Percentiles rank a stretch among this genome's conserved stretches.
Evolutionary conservation across 1,140 invertebrate genomes (phyloP).

Genomic region (Drosophila bocqueti): DNA sequence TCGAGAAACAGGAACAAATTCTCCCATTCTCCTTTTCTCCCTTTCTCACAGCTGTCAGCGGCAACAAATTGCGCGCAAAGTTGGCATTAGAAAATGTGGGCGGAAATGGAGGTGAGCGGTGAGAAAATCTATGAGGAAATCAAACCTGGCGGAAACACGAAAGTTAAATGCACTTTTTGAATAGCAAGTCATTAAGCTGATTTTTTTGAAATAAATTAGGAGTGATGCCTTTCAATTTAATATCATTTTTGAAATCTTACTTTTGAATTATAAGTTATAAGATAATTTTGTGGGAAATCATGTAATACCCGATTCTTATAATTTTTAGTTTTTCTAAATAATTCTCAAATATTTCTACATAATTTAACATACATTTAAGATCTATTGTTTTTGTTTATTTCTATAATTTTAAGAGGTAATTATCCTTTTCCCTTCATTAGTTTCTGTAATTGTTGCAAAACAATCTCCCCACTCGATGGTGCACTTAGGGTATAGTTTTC

Average conservation of each 20-base stretch:
- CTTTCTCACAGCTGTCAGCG: slow-evolving; percentile 77
- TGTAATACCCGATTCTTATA: too few relatives aligned
- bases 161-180: slow-evolving; percentile 32
- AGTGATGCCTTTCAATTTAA: accelerated
- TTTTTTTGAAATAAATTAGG: not conserved
- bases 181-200: not conserved
- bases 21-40: slow-evolving; percentile 44
- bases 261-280: not conserved
- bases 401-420: not conserved
- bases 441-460: slow-evolving; percentile 2
- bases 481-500: slow-evolving; percentile 43
- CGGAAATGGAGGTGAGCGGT: slow-evolving; percentile 15
- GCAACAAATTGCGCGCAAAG: slow-evolving; percentile 81
- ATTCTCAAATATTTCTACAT: too few relatives aligned
- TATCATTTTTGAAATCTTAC: not conserved
- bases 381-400: not conserved
- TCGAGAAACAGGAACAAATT: slow-evolving; percentile 57
- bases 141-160: slow-evolving; percentile 13
- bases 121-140: slow-evolving; percentile 32
- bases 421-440: not conserved
- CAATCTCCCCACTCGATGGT: slow-evolving; percentile 12
- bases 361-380: too few relatives aligned
- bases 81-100: slow-evolving; percentile 76
- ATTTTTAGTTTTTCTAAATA: too few relatives aligned
- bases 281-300: too few relatives aligned